Evolutionary conservation across 2,797 vertebrate species (phyloP).

Genomic region (Agapornis canus): DNA sequence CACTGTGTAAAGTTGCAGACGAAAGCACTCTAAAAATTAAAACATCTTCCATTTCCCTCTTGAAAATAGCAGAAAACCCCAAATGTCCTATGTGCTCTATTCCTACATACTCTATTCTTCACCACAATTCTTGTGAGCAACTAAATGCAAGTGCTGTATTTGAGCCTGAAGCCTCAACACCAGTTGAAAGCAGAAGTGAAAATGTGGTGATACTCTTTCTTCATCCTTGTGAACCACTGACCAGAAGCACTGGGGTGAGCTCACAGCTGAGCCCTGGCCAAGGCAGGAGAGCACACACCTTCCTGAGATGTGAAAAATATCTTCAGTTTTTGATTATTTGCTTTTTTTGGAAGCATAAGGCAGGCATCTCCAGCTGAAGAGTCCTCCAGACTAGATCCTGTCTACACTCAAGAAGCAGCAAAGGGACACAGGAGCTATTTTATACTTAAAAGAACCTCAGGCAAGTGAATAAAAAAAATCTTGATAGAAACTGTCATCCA

Average conservation of each 20-base stretch:
- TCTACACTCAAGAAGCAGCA: background rate
- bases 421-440: constrained; percentile 29
- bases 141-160: background rate
- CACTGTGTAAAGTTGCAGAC: background rate
- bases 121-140: background rate
- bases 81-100: background rate
- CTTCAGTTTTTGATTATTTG: background rate
- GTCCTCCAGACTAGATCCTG: background rate
- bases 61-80: background rate
- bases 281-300: background rate
- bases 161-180: background rate
- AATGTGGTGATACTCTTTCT: background rate
- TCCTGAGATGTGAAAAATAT: background rate
- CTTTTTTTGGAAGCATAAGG: background rate
- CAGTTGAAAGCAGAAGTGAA: background rate
- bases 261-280: accelerated
- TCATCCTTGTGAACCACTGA: background rate
- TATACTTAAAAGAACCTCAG: constrained; percentile 21
- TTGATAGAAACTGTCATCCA: constrained; percentile 43
- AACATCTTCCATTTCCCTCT: background rate
- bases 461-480: constrained; percentile 35
- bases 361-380: constrained; percentile 1
- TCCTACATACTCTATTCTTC: background rate
- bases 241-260: background rate
- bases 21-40: background rate